A percentile compares a stretch with the other conserved stretches of the same genome.
phyloP scores from a whole-genome alignment of 2,797 vertebrate genomes.

The Malurus splendens region DNA sequence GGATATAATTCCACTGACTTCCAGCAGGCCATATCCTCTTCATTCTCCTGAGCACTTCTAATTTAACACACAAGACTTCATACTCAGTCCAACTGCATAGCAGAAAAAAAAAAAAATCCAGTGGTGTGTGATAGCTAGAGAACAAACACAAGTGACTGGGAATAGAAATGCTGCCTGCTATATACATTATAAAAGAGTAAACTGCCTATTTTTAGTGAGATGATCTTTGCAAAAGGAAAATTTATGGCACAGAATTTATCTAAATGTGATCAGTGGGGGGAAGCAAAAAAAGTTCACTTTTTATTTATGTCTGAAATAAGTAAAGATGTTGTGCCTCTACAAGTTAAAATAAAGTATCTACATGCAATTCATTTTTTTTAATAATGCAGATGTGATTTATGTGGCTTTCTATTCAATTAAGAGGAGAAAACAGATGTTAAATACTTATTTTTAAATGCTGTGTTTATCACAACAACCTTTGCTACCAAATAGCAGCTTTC shows the following conservation, averaged over 20 bases:
- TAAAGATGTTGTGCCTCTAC: background rate
- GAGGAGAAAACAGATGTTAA: constrained; percentile 10
- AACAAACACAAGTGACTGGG: background rate
- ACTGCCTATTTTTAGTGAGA: background rate
- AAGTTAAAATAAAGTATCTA: background rate
- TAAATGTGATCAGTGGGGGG: background rate
- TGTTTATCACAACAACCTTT: constrained; percentile 20
- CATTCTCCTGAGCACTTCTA: background rate
- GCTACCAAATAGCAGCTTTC: background rate
- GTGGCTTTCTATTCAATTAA: background rate
- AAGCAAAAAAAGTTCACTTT: background rate
- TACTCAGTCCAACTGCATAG: background rate
- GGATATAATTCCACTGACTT: background rate
- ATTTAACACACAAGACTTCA: background rate
- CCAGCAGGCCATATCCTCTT: background rate
- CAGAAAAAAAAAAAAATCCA: background rate
- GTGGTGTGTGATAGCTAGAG: background rate
- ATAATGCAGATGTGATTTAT: constrained; percentile 31
- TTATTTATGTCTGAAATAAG: background rate
- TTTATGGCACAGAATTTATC: background rate
- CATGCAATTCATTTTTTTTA: background rate
- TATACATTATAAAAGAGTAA: background rate
- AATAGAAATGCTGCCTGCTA: background rate
- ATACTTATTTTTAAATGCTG: constrained; percentile 30
- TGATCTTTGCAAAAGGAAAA: background rate